Conservation (phyloP, 1,140 invertebrate species). For the Phymastichus coffea region DNA sequence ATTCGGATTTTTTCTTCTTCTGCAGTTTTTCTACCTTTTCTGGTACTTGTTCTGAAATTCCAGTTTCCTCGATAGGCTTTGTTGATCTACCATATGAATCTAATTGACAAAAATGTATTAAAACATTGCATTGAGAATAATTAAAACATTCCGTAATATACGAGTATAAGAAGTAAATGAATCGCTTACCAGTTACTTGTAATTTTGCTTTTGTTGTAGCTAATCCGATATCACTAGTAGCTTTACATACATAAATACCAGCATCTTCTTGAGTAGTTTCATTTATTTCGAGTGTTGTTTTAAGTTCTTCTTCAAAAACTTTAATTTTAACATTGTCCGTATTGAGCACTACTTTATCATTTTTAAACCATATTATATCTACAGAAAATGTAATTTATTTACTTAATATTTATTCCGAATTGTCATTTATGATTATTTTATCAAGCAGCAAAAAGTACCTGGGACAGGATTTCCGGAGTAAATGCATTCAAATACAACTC, state of each 20-base stretch:
- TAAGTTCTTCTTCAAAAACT: constrained; percentile 68
- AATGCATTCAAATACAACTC: constrained; percentile 71
- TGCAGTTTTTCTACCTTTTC: constrained; percentile 46
- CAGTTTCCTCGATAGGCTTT: constrained; percentile 14
- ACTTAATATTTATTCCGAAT: neutral
- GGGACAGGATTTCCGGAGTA: constrained; percentile 83
- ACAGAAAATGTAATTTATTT: neutral
- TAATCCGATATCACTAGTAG: constrained; percentile 78
- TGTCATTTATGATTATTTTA: neutral
- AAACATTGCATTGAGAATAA: neutral
- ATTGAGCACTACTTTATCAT: constrained; percentile 76
- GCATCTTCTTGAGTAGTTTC: constrained; percentile 69
- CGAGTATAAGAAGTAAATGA: too few relatives aligned
- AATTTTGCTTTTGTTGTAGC: constrained; percentile 78
- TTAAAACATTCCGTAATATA: too few relatives aligned
- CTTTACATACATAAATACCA: constrained; percentile 85
- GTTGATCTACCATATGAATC: neutral
- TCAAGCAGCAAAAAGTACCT: constrained; percentile 55
- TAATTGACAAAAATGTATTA: constrained; percentile 2
- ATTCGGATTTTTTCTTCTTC: constrained; percentile 50
- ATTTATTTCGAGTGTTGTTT: constrained; percentile 70
- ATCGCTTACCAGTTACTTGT: constrained; percentile 62
- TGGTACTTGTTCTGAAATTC: constrained; percentile 48
- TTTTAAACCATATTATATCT: constrained; percentile 89
- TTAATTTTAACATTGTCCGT: constrained; percentile 70